Evolutionary conservation across 2,888 invertebrate species (phyloP), one percentile per base, ranked within the genome.

Genomic region (Noctua janthe): DNA sequence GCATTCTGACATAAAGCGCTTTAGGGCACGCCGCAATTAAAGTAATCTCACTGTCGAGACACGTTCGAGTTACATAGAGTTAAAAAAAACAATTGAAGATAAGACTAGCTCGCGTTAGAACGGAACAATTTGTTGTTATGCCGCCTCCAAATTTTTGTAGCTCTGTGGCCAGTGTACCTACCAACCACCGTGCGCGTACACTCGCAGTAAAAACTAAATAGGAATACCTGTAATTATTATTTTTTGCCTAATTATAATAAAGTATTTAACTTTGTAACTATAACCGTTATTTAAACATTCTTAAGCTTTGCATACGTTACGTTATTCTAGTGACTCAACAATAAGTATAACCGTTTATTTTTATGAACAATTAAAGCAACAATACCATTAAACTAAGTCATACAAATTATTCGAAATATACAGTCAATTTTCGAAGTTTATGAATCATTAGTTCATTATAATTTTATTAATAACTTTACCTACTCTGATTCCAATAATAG

Each of bases 1-100:
- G 62, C n/a, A 67, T 71, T 77, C 71, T 75, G 72, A 86, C 75
- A 85, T n/a, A 64, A 66, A 78, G 8, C 54, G 71, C 74, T 86
- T 73, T 73, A 71, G 74, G 66, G 47, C 82, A 82, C 54, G 56
- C 51, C 20, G 67, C n/a, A 66, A 62, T 82, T 78, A 66, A 76
- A 84, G 2, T 67, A 66, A 82, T 73, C 17, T 64, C 35, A 62
- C n/a, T n/a, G 39, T 51, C 20, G 51, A 69, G 29, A 17, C 71
- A 77, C 56, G 62, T 74, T 64, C 15, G 13, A 66, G 47, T 49
- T 71, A 71, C 43, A 64, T n/a, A 70, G 8, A 76, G 23, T 29
- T 51, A 51, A 10, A 75, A 84, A 67, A n/a, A 43, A 2, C n/a
- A 69, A 47, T n/a, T 15, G 3, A 17, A 69, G 69, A 69, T 69